A percentile compares a stretch with the other conserved stretches of the same genome.
These are phyloP conservation scores for Nomada flava DNA, from an alignment of 2,888 invertebrate genomes.

Conservation along the genomic window DNA sequence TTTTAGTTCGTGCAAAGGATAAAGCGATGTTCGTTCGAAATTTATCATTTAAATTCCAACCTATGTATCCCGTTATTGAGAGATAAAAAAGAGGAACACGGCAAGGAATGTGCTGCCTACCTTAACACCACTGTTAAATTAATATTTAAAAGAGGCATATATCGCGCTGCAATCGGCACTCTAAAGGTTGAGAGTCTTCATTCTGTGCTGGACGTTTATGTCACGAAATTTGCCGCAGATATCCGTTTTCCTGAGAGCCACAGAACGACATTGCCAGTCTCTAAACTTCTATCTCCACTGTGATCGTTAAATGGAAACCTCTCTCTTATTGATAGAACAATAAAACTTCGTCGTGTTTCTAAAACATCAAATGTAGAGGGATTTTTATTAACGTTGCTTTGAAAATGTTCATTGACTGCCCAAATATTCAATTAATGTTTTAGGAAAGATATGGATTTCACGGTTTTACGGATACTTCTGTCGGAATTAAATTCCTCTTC, in stretches of 20 bases:
- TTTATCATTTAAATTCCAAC: not conserved
- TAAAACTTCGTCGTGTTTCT: conserved; percentile 19
- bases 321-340: conserved; percentile 9
- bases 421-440: not conserved
- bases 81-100: not conserved
- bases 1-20: no score
- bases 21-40: not conserved
- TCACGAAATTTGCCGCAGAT: conserved; percentile 53
- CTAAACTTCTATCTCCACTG: conserved; percentile 8
- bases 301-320: not conserved
- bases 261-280: conserved; percentile 14
- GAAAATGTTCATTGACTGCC: not conserved
- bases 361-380: not conserved
- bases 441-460: not conserved
- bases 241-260: conserved; percentile 41
- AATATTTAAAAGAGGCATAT: conserved; percentile 36
- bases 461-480: not conserved
- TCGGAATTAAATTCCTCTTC: conserved; percentile 2
- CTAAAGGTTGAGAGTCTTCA: conserved; percentile 34
- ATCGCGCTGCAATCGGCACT: not conserved
- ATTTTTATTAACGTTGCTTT: not conserved
- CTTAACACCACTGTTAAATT: conserved; percentile 11
- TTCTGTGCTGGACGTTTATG: conserved; percentile 48
- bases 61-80: not conserved
- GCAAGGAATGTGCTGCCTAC: not conserved